Evolutionary conservation across 1,140 invertebrate genomes (phyloP), one percentile per base, ranked within the genome.

Genomic region (Rhopalosiphum padi): DNA sequence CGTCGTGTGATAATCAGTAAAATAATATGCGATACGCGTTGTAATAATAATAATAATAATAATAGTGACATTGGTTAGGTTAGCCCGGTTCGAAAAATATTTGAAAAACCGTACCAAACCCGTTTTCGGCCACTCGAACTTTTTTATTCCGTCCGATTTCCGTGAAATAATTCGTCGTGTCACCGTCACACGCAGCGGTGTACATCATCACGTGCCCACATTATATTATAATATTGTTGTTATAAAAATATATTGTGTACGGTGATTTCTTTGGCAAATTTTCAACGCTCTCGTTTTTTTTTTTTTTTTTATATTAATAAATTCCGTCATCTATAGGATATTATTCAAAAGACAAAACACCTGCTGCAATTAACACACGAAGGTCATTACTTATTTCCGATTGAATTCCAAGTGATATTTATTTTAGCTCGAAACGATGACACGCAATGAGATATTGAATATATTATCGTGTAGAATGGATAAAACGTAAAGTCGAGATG

Each of bases 361-460:
- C 88, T 60, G 88, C 88, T 90, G 53, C 41, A 90, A 60, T 90
- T 90, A 60, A 60, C 37, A 18, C 85, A 5, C 30, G 35, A 60
- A 43, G 88, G 53, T 22, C 48, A 51, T 51, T 51, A 51, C 48
- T 51, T 90, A 90, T 90, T 60, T 90, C 41, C 55, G 41, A 43
- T 60, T 43, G 6, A 60, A 90, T 90, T 88, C 22, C 85, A 1
- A 37, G 21, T 48, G n/a, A 21, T 51, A 35, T 53, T 53, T 41
- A 43, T 90, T 90, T 55, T 37, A 53, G 86, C n/a, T 88, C 18
- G 0, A 87, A n/a, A 46, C 85, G 11, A 51, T 83, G 35, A 2
- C 77, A 37, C 35, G 35, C 8, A 83, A 35, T 37, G 21, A n/a
- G 5, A 82, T 82, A 82, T 35, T 6, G n/a, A 15, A 68, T 2